Evolutionary conservation across 2,113 vertebrate species (phyloP), one percentile per base, ranked within the genome.

Genomic region (Noturus placidus): DNA sequence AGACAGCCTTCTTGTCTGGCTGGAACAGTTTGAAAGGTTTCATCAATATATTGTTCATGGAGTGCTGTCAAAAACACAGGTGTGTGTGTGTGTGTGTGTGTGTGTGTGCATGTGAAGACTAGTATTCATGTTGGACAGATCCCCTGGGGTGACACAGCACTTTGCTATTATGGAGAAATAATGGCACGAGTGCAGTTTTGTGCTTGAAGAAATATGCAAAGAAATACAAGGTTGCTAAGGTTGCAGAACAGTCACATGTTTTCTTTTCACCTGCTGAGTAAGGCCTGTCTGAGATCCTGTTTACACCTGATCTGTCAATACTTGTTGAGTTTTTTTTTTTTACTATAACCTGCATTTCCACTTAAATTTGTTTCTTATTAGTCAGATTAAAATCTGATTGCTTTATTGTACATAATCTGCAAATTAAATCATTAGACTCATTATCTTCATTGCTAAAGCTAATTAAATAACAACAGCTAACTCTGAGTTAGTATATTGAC

Each of bases 11-110:
- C 30, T 70, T 57, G 77, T 70, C 33, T 70, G 42, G 65, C 70
- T 86, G 70, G 56, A 85, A 56, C 42, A 57, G 33, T 82, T 54
- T 54, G 25, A 77, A 79, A 52, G 15, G 50, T 82, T 50, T 80
- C n/a, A 22, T 54, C 57, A 87, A 70, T 87, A 57, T 56, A 67
- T 82, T 81, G 85, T 67, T 33, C 30, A 61, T 3, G 14, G 8
- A 77, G 70, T 38, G 8, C 57, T 82, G 35, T 79, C 5, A 74
- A 38, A 59, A 38, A 67, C 63, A 65, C 61, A 22, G 6, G 70
- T 78, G 70, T 84, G 82, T 65, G 50, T 63, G 79, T 87, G 70
- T 54, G 46, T 74, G 65, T 87, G 57, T 82, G 67, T 87, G 65
- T 46, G 9, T 27, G 70, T 50, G 52, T 61, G 70, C 61, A 38